These are phyloP conservation scores for Diphyllodes magnificus DNA, from an alignment of 2,113 vertebrate species.

Conservation along the genomic window DNA sequence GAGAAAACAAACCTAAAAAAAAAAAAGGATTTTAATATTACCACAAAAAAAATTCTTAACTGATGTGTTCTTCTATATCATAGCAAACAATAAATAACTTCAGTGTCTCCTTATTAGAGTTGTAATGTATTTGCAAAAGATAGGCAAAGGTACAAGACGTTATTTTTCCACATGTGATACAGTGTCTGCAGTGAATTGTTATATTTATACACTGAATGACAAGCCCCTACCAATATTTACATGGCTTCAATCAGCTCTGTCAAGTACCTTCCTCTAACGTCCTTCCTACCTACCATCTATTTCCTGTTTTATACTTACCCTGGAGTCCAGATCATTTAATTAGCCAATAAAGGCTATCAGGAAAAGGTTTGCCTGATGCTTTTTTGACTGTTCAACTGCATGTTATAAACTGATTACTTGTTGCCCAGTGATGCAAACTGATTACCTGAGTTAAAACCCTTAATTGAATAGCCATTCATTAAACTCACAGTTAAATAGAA, in stretches of 20 bases:
- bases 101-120: background rate
- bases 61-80: background rate
- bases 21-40: background rate
- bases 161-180: background rate
- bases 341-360: background rate
- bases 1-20: background rate
- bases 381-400: background rate
- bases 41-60: background rate
- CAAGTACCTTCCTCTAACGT: background rate
- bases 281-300: background rate
- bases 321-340: background rate
- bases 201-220: too few species aligned
- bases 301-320: background rate
- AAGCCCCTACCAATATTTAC: background rate
- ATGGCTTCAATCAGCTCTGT: background rate
- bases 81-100: background rate
- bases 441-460: slow-evolving; percentile 52
- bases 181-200: background rate
- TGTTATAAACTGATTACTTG: slow-evolving; percentile 42
- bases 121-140: background rate
- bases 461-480: slow-evolving; percentile 65
- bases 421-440: slow-evolving; percentile 42
- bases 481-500: slow-evolving; percentile 15
- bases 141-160: background rate
- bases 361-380: background rate